Base-by-base conservation (phyloP, 2,113 vertebrate genomes). In the Xenotilapia longispinis region DNA sequence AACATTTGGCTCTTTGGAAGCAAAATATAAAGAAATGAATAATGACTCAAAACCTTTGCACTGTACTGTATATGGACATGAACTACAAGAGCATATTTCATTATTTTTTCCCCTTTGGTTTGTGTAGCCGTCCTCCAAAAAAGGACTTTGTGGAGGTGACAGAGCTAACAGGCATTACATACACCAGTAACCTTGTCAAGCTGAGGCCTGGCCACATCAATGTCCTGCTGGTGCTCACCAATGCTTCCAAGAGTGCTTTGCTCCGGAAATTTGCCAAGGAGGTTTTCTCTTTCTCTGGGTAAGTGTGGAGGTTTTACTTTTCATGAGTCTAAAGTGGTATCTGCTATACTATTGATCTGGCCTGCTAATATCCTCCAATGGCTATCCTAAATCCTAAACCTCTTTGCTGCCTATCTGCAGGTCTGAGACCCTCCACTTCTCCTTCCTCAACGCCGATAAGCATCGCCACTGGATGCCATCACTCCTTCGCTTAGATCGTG, bases 81-180 rank as follows among this genome's bases (percentile, higher is more conserved):
- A 65, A 38, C 19, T 65, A 13, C 60, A 65, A 65, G 7, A 65
- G 19, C 33, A 7, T 13, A 65, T n/a, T 53, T 51, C 17, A 45
- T 4, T 3, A 11, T 1, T 13, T 47, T 45, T 45, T 11, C 11
- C 13, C 28, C 3, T 5, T 60, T 84, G 73, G 13, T 84, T 65
- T 60, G 3, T 63, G n/a, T 78, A 96, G 94, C 95, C 98, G 97
- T 89, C 89, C 97, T 36, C 98, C 98, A 26, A 98, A 97, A 79
- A 98, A 98, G 90, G 97, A 97, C 88, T 99, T 98, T 53, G 98
- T 99, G 5, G 98, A 99, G 91, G 98, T 99, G 60, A 99, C 98
- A 0, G 98, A 99, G 88, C 96, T 99, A n/a, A 99, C 98, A 0
- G 97, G 98, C 42, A 94, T 98, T 33, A 99, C 98, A 2, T 99